These are phyloP conservation scores for Sandelia bainsii DNA, from an alignment of 2,797 vertebrate genomes.

Conservation along the genomic window DNA sequence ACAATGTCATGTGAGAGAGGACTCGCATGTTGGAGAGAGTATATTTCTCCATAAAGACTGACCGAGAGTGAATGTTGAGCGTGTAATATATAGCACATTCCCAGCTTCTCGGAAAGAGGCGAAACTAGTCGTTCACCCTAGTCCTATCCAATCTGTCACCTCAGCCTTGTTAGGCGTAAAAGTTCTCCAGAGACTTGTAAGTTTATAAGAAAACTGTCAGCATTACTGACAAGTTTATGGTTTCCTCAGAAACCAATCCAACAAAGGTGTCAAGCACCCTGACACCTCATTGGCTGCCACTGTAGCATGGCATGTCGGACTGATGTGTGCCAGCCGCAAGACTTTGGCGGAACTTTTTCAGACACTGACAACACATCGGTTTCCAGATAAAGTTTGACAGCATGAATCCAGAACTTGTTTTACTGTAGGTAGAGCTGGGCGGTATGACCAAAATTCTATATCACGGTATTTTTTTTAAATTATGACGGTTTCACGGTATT, in stretches of 20 bases:
- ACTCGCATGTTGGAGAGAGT: slow-evolving; percentile 46
- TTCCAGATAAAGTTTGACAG: slow-evolving; percentile 46
- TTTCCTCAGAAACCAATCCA: slow-evolving; percentile 62
- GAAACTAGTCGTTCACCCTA: slow-evolving; percentile 46
- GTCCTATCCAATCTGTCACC: slow-evolving; percentile 54
- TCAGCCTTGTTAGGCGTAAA: slow-evolving; percentile 51
- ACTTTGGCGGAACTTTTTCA: slow-evolving; percentile 20
- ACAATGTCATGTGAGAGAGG: slow-evolving; percentile 66
- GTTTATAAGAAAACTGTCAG: slow-evolving; percentile 64
- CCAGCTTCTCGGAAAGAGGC: slow-evolving; percentile 33
- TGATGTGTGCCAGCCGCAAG: slow-evolving; percentile 54
- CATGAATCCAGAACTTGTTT: slow-evolving; percentile 31
- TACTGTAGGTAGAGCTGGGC: too few species aligned
- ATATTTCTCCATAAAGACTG: slow-evolving; percentile 53
- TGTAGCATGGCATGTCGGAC: slow-evolving; percentile 41
- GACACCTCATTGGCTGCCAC: slow-evolving; percentile 67
- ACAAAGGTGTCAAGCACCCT: slow-evolving; percentile 51
- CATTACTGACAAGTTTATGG: slow-evolving; percentile 60
- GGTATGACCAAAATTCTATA: too few species aligned
- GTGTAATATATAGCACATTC: slow-evolving; percentile 33
- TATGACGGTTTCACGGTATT: too few species aligned
- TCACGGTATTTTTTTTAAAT: too few species aligned
- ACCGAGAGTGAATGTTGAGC: slow-evolving; percentile 46
- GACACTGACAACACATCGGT: slow-evolving; percentile 28
- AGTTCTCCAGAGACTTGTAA: slow-evolving; percentile 52